These are phyloP conservation scores for Maconellicoccus hirsutus DNA, from an alignment of 1,140 invertebrate species.

Conservation along the genomic window DNA sequence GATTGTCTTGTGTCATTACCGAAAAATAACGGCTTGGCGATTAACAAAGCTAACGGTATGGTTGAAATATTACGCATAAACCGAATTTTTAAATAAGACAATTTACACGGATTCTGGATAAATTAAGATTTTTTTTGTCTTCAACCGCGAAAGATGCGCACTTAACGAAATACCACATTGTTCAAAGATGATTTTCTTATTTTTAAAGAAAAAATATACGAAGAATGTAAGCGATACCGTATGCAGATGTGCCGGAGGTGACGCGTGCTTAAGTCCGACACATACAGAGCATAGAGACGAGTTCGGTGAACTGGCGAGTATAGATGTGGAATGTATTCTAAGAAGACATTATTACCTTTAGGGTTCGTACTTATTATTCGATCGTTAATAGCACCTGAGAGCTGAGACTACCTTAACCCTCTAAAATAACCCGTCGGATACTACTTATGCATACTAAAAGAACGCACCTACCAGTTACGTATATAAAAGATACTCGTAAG, in stretches of 20 bases:
- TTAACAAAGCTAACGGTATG: neutral
- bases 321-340: neutral
- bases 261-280: neutral
- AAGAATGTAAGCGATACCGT: neutral
- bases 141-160: no score
- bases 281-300: neutral
- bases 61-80: neutral
- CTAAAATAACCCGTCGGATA: neutral
- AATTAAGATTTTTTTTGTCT: neutral
- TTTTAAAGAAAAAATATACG: neutral
- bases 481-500: no score
- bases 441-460: neutral
- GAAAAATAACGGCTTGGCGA: neutral
- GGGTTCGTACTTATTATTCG: slow-evolving; percentile 7
- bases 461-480: no score
- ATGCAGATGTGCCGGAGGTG: neutral
- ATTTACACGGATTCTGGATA: neutral
- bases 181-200: neutral
- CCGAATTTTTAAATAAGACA: neutral
- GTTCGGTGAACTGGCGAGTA: slow-evolving; percentile 1
- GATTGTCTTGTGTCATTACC: no score
- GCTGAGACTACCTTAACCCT: neutral
- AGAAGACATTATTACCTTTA: neutral
- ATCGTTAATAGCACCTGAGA: slow-evolving; percentile 1
- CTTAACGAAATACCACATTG: neutral